Conservation (phyloP, 2,888 invertebrate species). For the Dynastes grantii region DNA sequence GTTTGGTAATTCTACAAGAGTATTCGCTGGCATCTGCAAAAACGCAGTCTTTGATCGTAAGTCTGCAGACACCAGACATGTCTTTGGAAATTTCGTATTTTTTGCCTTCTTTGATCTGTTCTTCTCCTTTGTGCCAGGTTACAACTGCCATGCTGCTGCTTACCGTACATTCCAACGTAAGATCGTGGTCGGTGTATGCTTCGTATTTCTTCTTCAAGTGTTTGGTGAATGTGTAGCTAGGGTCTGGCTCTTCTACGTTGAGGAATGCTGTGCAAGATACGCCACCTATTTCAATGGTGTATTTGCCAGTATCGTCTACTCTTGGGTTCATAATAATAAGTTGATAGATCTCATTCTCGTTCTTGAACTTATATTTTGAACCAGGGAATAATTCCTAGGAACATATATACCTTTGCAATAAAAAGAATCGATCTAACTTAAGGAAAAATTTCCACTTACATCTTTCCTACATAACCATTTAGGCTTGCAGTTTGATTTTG, state of each 20-base stretch:
- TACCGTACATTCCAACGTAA: conserved; percentile 92
- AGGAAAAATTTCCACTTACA: conserved; percentile 75
- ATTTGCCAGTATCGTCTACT: conserved; percentile 97
- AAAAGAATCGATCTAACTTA: conserved; percentile 1
- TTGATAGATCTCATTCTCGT: conserved; percentile 92
- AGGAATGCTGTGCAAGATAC: conserved; percentile 91
- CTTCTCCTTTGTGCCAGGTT: conserved; percentile 92
- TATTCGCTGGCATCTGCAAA: conserved; percentile 93
- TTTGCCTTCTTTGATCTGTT: conserved; percentile 84
- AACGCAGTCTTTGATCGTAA: conserved; percentile 87
- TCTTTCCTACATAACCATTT: conserved; percentile 95
- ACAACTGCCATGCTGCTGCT: conserved; percentile 95
- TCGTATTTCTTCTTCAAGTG: conserved; percentile 90
- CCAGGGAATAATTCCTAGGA: conserved; percentile 91
- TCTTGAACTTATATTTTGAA: conserved; percentile 96
- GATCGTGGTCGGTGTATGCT: conserved; percentile 93
- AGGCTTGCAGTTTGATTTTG: conserved; percentile 95
- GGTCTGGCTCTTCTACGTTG: conserved; percentile 97
- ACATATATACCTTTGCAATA: neutral
- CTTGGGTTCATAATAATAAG: conserved; percentile 92
- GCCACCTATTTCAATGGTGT: conserved; percentile 95
- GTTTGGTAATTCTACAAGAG: conserved; percentile 90
- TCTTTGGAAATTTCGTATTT: conserved; percentile 93
- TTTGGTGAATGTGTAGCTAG: conserved; percentile 93
- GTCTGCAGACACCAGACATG: conserved; percentile 89